These are phyloP conservation scores for Nipponacmea schrenckii DNA, from an alignment of 2,888 invertebrate species.

Conservation along the genomic window DNA sequence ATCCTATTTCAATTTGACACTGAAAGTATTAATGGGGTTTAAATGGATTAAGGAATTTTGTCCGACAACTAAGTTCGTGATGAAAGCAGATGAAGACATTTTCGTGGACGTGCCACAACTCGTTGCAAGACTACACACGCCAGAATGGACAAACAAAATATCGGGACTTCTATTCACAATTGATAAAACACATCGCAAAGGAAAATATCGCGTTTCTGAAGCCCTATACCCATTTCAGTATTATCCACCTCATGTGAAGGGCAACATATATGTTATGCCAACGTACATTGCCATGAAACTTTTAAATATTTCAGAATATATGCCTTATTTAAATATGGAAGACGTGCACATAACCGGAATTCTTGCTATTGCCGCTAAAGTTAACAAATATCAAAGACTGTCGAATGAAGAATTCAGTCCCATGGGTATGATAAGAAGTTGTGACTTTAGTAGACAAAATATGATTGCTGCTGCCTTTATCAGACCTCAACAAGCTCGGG, in stretches of 20 bases:
- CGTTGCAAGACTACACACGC: slow-evolving; percentile 13
- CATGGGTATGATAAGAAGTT: neutral
- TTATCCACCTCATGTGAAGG: slow-evolving; percentile 42
- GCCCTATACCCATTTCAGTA: slow-evolving; percentile 32
- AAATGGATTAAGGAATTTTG: slow-evolving; percentile 57
- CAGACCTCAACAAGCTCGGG: neutral
- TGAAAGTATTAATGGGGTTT: slow-evolving; percentile 59
- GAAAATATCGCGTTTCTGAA: slow-evolving; percentile 37
- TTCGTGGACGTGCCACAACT: slow-evolving; percentile 66
- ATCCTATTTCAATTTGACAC: slow-evolving; percentile 58
- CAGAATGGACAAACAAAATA: neutral
- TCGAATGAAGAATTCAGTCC: neutral
- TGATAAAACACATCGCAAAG: slow-evolving; percentile 26
- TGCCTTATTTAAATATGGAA: slow-evolving; percentile 47
- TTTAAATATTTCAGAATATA: slow-evolving; percentile 37
- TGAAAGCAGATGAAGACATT: slow-evolving; percentile 64
- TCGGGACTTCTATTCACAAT: neutral
- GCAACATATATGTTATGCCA: slow-evolving; percentile 45
- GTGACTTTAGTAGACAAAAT: neutral
- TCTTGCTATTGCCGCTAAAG: slow-evolving; percentile 34
- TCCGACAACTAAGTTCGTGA: slow-evolving; percentile 45
- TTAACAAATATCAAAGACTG: neutral
- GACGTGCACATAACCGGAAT: slow-evolving; percentile 52
- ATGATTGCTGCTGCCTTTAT: neutral
- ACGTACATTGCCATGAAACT: slow-evolving; percentile 34